A percentile compares a stretch with the other conserved stretches of the same genome.
Conservation (phyloP, 2,888 invertebrate genomes). For the Agriopis leucophaearia region DNA sequence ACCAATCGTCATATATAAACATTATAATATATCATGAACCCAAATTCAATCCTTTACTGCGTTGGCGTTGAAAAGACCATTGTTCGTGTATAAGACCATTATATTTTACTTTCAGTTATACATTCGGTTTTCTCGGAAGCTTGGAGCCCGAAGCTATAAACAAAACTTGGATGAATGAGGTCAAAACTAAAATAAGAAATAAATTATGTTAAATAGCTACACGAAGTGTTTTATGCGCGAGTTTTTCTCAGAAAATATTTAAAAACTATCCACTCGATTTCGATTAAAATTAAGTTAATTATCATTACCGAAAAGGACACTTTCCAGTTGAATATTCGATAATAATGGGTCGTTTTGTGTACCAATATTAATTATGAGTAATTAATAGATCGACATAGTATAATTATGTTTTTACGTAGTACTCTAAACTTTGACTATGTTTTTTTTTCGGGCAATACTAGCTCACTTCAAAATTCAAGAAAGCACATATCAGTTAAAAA, state of each 20-base stretch:
- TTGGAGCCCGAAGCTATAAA: slow-evolving; percentile 1
- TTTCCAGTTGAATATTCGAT: too few species aligned
- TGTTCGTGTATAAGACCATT: slow-evolving; percentile 64
- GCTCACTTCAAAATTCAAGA: not conserved
- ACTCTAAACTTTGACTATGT: too few species aligned
- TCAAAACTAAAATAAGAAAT: slow-evolving; percentile 20
- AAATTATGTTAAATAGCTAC: not conserved
- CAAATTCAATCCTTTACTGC: slow-evolving; percentile 53
- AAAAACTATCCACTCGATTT: not conserved
- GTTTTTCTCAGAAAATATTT: not conserved
- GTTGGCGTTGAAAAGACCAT: slow-evolving; percentile 57
- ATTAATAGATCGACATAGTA: too few species aligned
- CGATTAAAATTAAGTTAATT: too few species aligned
- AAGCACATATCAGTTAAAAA: not conserved
- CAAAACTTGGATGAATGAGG: slow-evolving; percentile 19
- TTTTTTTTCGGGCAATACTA: not conserved
- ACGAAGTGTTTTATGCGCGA: not conserved
- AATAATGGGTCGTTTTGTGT: too few species aligned
- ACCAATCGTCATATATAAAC: slow-evolving; percentile 52
- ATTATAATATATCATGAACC: slow-evolving; percentile 28
- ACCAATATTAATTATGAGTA: too few species aligned
- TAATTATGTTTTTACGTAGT: too few species aligned
- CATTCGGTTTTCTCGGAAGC: slow-evolving; percentile 23
- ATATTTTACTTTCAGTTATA: slow-evolving; percentile 27
- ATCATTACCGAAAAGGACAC: too few species aligned